A percentile compares a stretch with the other conserved stretches of the same genome.
These are phyloP conservation scores for Panurus biarmicus DNA, from an alignment of 2,113 vertebrate genomes.

Conservation along the genomic window DNA sequence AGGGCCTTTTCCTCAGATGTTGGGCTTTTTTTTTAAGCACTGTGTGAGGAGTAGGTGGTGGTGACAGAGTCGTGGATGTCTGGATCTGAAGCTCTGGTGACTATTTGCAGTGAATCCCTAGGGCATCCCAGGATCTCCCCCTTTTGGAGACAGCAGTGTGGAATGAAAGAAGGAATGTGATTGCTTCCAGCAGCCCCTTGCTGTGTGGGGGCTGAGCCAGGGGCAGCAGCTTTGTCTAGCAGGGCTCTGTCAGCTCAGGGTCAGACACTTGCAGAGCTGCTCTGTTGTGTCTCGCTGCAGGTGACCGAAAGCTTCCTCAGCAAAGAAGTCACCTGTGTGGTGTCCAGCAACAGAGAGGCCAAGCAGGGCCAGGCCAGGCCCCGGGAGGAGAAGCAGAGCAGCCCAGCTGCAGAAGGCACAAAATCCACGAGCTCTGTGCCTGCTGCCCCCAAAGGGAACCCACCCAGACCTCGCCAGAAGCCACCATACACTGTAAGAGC, in stretches of 20 bases:
- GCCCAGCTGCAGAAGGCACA: background rate
- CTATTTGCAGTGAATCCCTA: background rate
- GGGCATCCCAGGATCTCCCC: background rate
- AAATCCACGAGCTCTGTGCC: background rate
- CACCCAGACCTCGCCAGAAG: background rate
- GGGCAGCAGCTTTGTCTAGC: background rate
- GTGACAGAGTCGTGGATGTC: fast-evolving
- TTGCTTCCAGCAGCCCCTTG: background rate
- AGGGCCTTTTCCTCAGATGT: background rate
- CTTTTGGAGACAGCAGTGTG: background rate
- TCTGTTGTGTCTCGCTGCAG: slow-evolving; percentile 57
- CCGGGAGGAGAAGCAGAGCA: background rate
- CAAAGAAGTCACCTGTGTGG: slow-evolving; percentile 82
- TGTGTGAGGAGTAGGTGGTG: background rate
- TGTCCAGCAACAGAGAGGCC: slow-evolving; percentile 75
- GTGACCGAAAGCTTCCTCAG: slow-evolving; percentile 85
- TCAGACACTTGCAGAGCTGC: background rate
- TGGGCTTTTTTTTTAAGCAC: background rate
- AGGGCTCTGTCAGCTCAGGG: background rate
- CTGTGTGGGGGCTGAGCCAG: background rate
- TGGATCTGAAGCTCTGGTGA: background rate
- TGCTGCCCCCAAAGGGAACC: background rate
- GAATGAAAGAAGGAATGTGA: background rate
- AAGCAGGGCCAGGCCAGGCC: background rate
- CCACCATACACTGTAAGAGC: slow-evolving; percentile 25